Conservation (phyloP, 1,140 invertebrate genomes). For the Himalopsyche phryganea region DNA sequence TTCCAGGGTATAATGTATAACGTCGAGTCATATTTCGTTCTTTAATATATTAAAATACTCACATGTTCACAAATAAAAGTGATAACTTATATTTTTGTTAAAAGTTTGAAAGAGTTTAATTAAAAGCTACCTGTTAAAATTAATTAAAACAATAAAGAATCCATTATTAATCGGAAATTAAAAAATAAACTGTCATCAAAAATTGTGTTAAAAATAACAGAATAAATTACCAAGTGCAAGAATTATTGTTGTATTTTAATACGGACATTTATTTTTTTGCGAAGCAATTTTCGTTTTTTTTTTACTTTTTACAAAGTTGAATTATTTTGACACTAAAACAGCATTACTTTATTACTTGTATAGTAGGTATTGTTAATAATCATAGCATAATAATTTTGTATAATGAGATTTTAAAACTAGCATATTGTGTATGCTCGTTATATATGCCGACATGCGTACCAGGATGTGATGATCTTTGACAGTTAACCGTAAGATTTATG, state of each 20-base stretch:
- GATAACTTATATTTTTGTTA: no score
- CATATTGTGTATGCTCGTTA: not conserved
- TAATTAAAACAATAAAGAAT: not conserved
- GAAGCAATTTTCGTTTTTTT: constrained; percentile 7
- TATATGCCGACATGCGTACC: constrained; percentile 14
- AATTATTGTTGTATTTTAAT: not conserved
- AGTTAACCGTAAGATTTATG: constrained; percentile 1
- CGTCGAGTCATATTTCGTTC: no score
- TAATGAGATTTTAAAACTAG: constrained; percentile 19
- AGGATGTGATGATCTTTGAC: constrained; percentile 11
- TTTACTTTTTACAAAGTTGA: constrained; percentile 8
- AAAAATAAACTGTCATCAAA: not conserved
- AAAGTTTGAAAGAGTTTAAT: no score
- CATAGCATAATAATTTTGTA: constrained; percentile 22
- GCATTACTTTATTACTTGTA: constrained; percentile 1
- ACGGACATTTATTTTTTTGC: constrained; percentile 10
- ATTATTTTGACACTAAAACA: constrained; percentile 12
- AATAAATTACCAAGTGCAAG: not conserved
- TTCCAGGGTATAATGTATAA: no score
- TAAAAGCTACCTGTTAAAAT: no score
- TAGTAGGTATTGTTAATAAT: constrained; percentile 8
- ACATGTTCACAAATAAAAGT: no score
- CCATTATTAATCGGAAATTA: not conserved
- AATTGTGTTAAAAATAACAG: no score
- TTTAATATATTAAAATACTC: no score